Conservation (phyloP, 2,797 vertebrate species). For the Enteromius unitaeniatus region DNA sequence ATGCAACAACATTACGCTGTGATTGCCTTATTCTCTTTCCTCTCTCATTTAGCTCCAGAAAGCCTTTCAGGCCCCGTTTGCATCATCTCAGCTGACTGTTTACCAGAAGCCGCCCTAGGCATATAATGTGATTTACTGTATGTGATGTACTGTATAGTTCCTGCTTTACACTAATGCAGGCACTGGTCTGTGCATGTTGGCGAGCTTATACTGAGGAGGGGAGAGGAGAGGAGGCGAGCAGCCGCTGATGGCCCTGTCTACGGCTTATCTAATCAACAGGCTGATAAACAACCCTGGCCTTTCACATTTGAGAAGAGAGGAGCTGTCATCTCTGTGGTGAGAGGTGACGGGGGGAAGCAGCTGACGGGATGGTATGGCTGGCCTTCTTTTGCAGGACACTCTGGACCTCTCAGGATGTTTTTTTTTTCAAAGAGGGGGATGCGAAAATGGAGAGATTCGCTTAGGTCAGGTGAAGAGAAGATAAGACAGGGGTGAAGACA, state of each 20-base stretch:
- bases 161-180: slow-evolving; percentile 34
- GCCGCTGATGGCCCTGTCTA: slow-evolving; percentile 44
- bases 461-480: slow-evolving; percentile 20
- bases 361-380: neutral
- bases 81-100: slow-evolving; percentile 33
- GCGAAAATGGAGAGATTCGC: slow-evolving; percentile 20
- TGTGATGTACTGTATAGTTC: slow-evolving; percentile 39
- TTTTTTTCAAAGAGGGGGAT: slow-evolving; percentile 13
- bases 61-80: slow-evolving; percentile 27
- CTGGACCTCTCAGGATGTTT: slow-evolving; percentile 6
- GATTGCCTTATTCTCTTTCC: slow-evolving; percentile 67
- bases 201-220: slow-evolving; percentile 1
- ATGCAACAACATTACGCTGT: slow-evolving; percentile 62
- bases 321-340: slow-evolving; percentile 5
- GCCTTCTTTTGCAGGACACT: slow-evolving; percentile 7
- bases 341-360: neutral
- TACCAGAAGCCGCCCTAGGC: slow-evolving; percentile 37
- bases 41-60: slow-evolving; percentile 40
- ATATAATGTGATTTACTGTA: slow-evolving; percentile 47
- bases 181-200: neutral
- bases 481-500: neutral
- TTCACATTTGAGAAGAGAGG: slow-evolving; percentile 56
- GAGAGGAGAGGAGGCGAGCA: slow-evolving; percentile 5
- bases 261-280: slow-evolving; percentile 60
- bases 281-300: slow-evolving; percentile 58